phyloP scores from a whole-genome alignment of 2,888 invertebrate species.

The Orgyia antiqua region DNA sequence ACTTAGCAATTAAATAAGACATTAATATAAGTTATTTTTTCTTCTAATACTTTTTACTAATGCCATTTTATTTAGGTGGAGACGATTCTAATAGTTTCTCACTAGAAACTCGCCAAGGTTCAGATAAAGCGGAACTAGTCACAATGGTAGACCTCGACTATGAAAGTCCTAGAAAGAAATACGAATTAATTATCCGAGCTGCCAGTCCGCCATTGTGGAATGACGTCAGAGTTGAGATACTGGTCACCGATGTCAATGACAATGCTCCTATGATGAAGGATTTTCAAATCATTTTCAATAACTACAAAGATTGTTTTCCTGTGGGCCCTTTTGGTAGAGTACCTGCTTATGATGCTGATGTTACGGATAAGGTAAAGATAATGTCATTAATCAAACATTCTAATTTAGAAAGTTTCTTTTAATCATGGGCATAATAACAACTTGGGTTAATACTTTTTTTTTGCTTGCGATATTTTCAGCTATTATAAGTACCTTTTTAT shows the following conservation, averaged over 20 bases:
- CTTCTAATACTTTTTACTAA: no score
- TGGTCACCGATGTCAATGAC: conserved; percentile 96
- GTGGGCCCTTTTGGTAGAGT: conserved; percentile 93
- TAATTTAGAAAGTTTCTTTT: no score
- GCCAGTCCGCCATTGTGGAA: conserved; percentile 93
- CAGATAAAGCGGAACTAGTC: conserved; percentile 90
- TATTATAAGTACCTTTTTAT: no score
- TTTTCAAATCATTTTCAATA: conserved; percentile 96
- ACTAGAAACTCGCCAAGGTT: conserved; percentile 87
- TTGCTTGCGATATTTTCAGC: no score
- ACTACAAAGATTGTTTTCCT: conserved; percentile 95
- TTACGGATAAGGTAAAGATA: conserved; percentile 83
- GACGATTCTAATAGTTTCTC: conserved; percentile 93
- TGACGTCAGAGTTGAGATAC: conserved; percentile 91
- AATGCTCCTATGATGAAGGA: conserved; percentile 95
- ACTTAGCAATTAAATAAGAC: no score
- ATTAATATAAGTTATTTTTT: no score
- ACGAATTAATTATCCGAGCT: conserved; percentile 92
- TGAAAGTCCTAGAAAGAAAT: conserved; percentile 94
- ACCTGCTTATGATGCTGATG: conserved; percentile 96
- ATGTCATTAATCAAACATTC: background rate
- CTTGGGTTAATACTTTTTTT: no score
- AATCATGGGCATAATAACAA: no score
- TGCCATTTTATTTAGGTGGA: conserved; percentile 78
- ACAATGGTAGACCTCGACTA: conserved; percentile 96